phyloP scores from a whole-genome alignment of 1,140 invertebrate genomes.

The Heliothis virescens region DNA sequence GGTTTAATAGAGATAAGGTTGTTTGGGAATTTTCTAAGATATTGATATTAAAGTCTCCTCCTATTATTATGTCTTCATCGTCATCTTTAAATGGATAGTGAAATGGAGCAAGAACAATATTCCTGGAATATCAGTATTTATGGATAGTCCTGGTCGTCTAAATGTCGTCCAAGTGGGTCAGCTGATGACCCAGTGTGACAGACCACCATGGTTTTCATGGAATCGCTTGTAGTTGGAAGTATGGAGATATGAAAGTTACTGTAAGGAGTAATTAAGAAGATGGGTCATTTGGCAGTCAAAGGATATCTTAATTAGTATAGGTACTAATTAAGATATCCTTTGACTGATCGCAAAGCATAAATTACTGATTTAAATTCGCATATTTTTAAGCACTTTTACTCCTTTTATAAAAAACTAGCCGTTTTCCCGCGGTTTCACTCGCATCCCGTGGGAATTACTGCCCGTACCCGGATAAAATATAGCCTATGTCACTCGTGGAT shows the following conservation, averaged over 20 bases:
- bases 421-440: no score
- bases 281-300: not conserved
- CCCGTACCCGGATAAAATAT: no score
- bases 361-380: no score
- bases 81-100: conserved; percentile 43
- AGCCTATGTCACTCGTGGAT: no score
- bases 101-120: conserved; percentile 45
- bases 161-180: conserved; percentile 36
- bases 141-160: conserved; percentile 17
- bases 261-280: not conserved
- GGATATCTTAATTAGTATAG: no score
- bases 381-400: no score
- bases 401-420: no score
- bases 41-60: no score
- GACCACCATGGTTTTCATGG: conserved; percentile 27
- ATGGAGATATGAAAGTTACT: conserved; percentile 11
- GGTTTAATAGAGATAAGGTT: no score
- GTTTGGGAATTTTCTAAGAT: no score
- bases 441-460: no score
- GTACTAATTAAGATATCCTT: not conserved
- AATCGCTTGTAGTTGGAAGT: not conserved
- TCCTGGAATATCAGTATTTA: conserved; percentile 48
- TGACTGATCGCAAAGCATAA: not conserved
- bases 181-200: not conserved
- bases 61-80: no score